Percentiles rank a stretch among this genome's conserved stretches.
These are phyloP conservation scores for Stenodema calcarata DNA, from an alignment of 2,888 invertebrate species.

Conservation along the genomic window DNA sequence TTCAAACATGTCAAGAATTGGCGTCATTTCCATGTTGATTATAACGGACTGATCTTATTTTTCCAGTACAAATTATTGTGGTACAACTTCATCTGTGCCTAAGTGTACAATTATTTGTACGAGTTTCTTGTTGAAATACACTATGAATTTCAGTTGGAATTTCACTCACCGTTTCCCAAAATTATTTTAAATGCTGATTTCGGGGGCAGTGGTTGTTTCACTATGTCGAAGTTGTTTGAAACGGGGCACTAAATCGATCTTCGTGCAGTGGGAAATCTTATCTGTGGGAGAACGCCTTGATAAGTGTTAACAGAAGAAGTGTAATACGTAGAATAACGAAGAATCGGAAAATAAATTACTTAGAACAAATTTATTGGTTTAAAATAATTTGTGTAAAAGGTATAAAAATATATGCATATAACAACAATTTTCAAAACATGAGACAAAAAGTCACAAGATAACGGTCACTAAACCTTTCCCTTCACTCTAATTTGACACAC, in stretches of 20 bases:
- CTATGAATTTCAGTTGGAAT: no score
- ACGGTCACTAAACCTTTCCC: background rate
- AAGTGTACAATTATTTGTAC: background rate
- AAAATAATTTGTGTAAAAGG: background rate
- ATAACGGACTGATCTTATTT: background rate
- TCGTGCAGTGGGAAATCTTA: no score
- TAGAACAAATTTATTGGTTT: background rate
- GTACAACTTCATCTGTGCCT: background rate
- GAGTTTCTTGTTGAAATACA: background rate
- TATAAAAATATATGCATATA: background rate
- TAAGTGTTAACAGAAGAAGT: no score
- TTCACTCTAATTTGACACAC: background rate
- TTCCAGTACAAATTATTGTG: background rate
- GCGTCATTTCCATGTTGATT: background rate
- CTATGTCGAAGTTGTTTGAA: no score
- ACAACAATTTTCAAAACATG: background rate
- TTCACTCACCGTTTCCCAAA: no score
- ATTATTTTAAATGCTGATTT: no score
- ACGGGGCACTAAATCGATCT: no score
- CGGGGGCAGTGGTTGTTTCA: no score
- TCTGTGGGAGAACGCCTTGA: no score
- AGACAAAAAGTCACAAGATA: background rate
- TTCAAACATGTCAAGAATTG: no score
- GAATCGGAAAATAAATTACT: no score
- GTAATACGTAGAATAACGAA: no score